Evolutionary conservation across 2,888 invertebrate species (phyloP), one percentile per base, ranked within the genome.

Genomic region (Trichogramma evanescens): DNA sequence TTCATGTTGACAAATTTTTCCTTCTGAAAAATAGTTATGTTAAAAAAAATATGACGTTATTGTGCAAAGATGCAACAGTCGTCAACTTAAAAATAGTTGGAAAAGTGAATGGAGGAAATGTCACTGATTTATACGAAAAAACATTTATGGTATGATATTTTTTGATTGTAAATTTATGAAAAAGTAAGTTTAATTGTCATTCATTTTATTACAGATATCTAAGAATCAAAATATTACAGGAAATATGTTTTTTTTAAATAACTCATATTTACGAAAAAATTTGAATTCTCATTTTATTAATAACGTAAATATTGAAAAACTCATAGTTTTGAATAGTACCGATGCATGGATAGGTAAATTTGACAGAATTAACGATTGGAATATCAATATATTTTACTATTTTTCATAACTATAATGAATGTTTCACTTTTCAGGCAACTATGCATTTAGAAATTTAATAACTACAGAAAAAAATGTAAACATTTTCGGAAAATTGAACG

Each of bases 71-170:
- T 61, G 61, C 82, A 7, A 68, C 64, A 2, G 69, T 73, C 0
- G 62, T 66, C 9, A 66, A 68, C 6, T 9, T 74, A 10, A 58
- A 67, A 10, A 61, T 69, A 8, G 40, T 9, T 8, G 78, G 77
- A 1, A 64, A 45, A 0, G 67, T 82, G 0, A 85, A 85, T 68
- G 77, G 72, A 0, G 63, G 76, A 1, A 70, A 80, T 65, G 70
- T 85, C 13, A 61, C 70, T 3, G 62, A 75, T 45, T 82, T 83
- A 68, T 79, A 76, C 58, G 61, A 71, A 13, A 82, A 82, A 62
- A 82, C 84, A 0, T 70, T 84, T 8, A 77, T 81, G 82, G 84
- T 83, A 74, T 73, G 74, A 4, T 41, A 54, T n/a, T 54, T 42
- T 8, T 44, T 5, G 9, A 45, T 45, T 45, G 45, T 6, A 10